Evolutionary conservation across 2,888 invertebrate genomes (phyloP).

Genomic region (Nephrotoma flavescens): DNA sequence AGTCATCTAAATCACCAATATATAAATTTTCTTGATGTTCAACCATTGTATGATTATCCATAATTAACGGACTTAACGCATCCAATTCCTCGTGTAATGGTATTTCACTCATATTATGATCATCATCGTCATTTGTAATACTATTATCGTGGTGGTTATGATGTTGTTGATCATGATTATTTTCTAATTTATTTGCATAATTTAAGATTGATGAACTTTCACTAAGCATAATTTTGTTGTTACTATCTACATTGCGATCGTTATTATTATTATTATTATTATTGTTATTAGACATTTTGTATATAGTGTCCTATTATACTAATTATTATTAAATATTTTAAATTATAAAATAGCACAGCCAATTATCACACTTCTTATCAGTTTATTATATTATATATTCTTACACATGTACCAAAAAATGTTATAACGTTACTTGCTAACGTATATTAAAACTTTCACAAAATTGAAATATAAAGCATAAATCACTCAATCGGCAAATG

Average conservation of each 20-base stretch:
- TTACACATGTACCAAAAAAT: background rate
- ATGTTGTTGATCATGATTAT: background rate
- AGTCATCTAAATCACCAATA: background rate
- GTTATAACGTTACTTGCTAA: background rate
- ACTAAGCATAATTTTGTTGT: background rate
- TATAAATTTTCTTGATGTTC: conserved; percentile 18
- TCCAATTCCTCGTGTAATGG: conserved; percentile 25
- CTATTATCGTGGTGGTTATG: background rate
- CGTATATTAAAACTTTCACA: background rate
- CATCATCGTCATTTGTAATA: background rate
- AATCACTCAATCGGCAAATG: conserved; percentile 2
- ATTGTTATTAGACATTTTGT: background rate
- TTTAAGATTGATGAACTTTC: conserved; percentile 2
- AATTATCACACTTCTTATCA: conserved; percentile 2
- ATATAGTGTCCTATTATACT: background rate
- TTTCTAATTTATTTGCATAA: background rate
- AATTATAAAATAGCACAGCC: background rate
- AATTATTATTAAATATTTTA: background rate
- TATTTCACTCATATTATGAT: background rate
- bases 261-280: background rate
- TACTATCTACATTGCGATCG: background rate
- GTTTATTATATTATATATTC: background rate
- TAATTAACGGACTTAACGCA: conserved; percentile 29
- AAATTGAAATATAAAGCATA: background rate
- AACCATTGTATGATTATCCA: conserved; percentile 27